Evolutionary conservation across 1,140 invertebrate species (phyloP).

Genomic region (Chionoecetes opilio): DNA sequence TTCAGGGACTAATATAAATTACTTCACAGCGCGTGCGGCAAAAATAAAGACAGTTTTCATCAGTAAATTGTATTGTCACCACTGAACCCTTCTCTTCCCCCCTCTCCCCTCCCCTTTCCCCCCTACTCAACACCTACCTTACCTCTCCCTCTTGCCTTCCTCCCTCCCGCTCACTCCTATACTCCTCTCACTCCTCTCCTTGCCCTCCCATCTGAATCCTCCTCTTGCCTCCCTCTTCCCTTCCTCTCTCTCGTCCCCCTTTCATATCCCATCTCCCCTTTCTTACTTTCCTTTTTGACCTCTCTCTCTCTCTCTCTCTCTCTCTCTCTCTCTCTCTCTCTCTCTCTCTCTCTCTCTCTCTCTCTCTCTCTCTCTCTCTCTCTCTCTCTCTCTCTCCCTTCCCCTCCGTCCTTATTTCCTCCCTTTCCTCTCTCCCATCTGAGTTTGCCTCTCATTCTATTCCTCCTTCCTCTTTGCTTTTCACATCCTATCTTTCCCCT

Average conservation of each 20-base stretch:
- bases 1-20: slow-evolving; percentile 30
- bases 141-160: neutral
- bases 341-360: neutral
- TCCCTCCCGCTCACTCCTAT: neutral
- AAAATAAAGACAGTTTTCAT: slow-evolving; percentile 12
- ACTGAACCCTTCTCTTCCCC: neutral
- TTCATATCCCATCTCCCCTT: neutral
- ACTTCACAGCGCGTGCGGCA: neutral
- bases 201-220: neutral
- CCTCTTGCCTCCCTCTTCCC: neutral
- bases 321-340: neutral
- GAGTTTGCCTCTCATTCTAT: neutral
- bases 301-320: neutral
- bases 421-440: neutral
- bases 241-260: neutral
- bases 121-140: neutral
- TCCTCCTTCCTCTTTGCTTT: neutral
- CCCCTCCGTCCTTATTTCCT: neutral
- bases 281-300: too few relatives aligned
- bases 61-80: slow-evolving; percentile 29
- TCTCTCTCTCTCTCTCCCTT: neutral
- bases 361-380: neutral
- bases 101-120: neutral
- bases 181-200: neutral
- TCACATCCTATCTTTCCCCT: neutral